These are phyloP conservation scores for Notarius quadriscutis DNA, from an alignment of 2,113 vertebrate genomes.

Conservation along the genomic window DNA sequence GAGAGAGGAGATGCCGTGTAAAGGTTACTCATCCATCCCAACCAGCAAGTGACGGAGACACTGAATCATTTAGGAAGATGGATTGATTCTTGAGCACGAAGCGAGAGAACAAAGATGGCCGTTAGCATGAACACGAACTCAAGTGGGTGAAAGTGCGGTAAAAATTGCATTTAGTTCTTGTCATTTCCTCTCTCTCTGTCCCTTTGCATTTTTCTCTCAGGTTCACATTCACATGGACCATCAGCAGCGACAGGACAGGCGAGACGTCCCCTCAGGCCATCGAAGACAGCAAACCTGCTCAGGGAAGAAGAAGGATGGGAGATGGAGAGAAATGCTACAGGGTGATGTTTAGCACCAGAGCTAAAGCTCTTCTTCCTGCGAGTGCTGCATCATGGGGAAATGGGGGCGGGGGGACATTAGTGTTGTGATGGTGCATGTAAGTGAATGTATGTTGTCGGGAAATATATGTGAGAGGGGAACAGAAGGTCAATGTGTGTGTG, in stretches of 20 bases:
- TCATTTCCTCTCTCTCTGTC: constrained; percentile 21
- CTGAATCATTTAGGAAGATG: constrained; percentile 29
- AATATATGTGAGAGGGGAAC: constrained; percentile 7
- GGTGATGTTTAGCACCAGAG: constrained; percentile 14
- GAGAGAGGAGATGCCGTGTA: constrained; percentile 58
- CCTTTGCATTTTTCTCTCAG: constrained; percentile 20
- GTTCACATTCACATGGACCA: background rate
- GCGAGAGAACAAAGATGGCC: constrained; percentile 43
- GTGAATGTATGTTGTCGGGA: constrained; percentile 3
- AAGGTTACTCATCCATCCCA: constrained; percentile 66
- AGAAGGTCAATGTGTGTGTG: background rate
- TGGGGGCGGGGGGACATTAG: too few relatives aligned
- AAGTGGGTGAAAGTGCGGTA: background rate
- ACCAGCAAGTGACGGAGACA: constrained; percentile 26
- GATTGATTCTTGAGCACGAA: constrained; percentile 37
- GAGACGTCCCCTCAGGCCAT: constrained; percentile 14
- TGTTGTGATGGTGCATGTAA: background rate
- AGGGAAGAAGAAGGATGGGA: constrained; percentile 32
- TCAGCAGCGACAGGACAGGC: constrained; percentile 1
- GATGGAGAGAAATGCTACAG: constrained; percentile 7
- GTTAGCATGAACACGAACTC: constrained; percentile 18
- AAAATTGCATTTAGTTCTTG: constrained; percentile 28
- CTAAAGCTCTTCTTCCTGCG: background rate
- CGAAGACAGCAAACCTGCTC: constrained; percentile 21
- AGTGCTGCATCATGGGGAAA: constrained; percentile 18